Conservation (phyloP, 1,140 invertebrate species). For the Orchesella cincta region DNA sequence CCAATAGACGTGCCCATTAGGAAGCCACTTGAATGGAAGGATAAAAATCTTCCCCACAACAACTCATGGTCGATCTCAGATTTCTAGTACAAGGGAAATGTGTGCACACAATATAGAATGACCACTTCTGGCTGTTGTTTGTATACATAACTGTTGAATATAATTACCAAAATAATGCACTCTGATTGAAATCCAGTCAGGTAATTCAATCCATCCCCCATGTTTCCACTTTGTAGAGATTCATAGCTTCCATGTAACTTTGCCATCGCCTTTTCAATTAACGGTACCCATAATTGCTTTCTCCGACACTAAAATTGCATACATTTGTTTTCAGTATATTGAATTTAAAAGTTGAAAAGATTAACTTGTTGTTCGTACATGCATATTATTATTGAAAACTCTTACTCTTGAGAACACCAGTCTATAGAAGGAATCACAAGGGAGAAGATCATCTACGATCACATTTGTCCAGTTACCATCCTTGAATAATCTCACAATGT, state of each 20-base stretch:
- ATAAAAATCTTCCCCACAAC: conserved; percentile 65
- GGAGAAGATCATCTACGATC: conserved; percentile 66
- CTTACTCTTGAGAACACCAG: conserved; percentile 61
- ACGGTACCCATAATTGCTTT: conserved; percentile 66
- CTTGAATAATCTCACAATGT: conserved; percentile 62
- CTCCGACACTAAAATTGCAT: conserved; percentile 57
- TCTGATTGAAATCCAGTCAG: conserved; percentile 42
- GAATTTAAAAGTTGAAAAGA: neutral
- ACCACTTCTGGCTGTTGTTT: neutral
- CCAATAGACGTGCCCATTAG: conserved; percentile 65
- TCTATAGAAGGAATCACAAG: conserved; percentile 59
- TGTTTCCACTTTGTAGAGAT: conserved; percentile 62
- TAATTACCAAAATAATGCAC: conserved; percentile 32
- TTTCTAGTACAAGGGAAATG: conserved; percentile 1
- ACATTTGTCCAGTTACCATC: conserved; percentile 65
- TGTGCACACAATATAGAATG: too few relatives aligned
- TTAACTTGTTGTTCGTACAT: neutral
- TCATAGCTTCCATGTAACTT: conserved; percentile 67
- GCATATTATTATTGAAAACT: neutral
- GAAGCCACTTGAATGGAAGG: conserved; percentile 60
- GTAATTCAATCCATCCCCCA: conserved; percentile 63
- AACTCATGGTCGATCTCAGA: conserved; percentile 60
- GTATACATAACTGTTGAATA: neutral
- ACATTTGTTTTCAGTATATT: neutral
- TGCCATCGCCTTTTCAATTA: conserved; percentile 68